Base-by-base conservation (phyloP, 2,888 invertebrate genomes). In the Cotesia congregata region DNA sequence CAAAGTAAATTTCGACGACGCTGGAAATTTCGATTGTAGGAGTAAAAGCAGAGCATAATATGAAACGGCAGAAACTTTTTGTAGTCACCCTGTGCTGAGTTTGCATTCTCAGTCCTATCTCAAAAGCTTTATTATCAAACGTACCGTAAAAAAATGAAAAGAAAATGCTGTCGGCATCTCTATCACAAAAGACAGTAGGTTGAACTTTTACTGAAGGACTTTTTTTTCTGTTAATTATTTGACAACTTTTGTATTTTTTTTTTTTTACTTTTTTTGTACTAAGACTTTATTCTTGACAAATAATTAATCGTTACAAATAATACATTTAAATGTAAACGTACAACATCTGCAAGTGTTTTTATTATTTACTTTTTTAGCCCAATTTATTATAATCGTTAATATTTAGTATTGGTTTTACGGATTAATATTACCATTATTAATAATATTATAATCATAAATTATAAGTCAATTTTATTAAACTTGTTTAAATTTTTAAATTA, bases 231-330 rank as follows among this genome's bases (percentile, higher is more conserved):
- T 65, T 65, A 20, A 65, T 65, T 30, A 17, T 17, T 69, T 15
- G 39, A n/a, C 6, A 40, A 7, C 40, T 40, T 40, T 39, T 15
- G 2, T 15, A 40, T 39, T 82, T 80, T 82, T 88, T 88, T 41
- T 6, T 7, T 50, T 50, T 50, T 50, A 50, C 50, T 12, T 50
- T 50, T 50, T 50, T 50, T 88, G 87, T 87, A 88, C 88, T 88
- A 87, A 88, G 80, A 86, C 86, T 88, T 88, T 88, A 88, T 88
- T 83, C 87, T 87, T 87, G 88, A 88, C 87, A 87, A 87, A 88
- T 86, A 87, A 87, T 84, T 85, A 85, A 86, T 82, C 84, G 82
- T 86, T 88, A 88, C 87, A 88, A 88, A 87, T 88, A 85, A 87
- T 86, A 59, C 41, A 50, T 9, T 50, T 50, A 9, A 9, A 50